Evolutionary conservation across 2,113 vertebrate genomes (phyloP), one percentile per base, ranked within the genome.

Genomic region (Corvus cornix): DNA sequence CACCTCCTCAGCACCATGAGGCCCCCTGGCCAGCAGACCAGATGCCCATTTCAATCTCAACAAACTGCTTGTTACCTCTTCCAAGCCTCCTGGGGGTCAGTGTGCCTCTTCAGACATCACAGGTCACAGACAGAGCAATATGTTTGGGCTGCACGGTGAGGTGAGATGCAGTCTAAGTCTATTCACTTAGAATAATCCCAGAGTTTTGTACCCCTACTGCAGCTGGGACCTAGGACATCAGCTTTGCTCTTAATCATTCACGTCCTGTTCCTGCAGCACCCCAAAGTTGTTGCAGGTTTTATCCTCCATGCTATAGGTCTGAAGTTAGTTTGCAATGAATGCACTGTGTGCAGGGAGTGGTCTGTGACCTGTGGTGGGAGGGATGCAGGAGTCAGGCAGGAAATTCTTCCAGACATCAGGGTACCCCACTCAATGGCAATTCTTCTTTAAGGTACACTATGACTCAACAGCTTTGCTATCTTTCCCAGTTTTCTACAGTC

Each of bases 251-350:
- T 53, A 11, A 49, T 53, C n/a, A 22, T 27, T 55, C 31, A 23
- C 0, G 0, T 37, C 49, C 39, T 39, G 19, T 14, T 69, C 39
- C 15, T 2, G 9, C 0, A 0, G 27, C 49, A 55, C 27, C n/a
- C 64, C 49, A 16, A 31, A 83, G n/a, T 4, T 44, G 13, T 49
- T 59, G 49, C 3, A 3, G 44, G 27, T 78, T 74, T 90, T 68
- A 15, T 58, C 53, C 31, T 78, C 72, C 15, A 0, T 30, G 44
- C n/a, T 28, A 2, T 2, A 37, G 26, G n/a, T 39, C 44, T 44
- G 67, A 53, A 64, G n/a, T 13, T 43, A 11, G 2, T 79, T 86
- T 78, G 66, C 49, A 74, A 33, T 9, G 24, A 69, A 44, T 53
- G 39, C 70, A 11, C 15, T 24, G 13, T 39, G 44, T 23, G 27